Evolutionary conservation across 2,888 invertebrate species (phyloP).

Genomic region (Clivina fossor): DNA sequence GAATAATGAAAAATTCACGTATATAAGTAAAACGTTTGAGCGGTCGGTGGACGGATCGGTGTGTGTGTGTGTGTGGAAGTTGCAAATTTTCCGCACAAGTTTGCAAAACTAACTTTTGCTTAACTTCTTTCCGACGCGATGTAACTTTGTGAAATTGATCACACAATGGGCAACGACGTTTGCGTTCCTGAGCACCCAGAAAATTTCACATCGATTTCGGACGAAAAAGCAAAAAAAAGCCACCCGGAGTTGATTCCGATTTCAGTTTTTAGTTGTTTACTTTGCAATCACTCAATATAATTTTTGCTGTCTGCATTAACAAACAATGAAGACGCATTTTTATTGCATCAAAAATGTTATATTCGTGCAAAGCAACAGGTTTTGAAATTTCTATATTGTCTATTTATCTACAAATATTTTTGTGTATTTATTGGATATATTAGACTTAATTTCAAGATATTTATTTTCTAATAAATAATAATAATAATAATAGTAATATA

Average conservation of each 20-base stretch:
- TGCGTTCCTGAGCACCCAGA: constrained; percentile 20
- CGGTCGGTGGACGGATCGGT: constrained; percentile 13
- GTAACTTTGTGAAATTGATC: constrained; percentile 26
- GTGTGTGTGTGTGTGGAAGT: too few species aligned
- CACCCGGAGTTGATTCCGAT: not conserved
- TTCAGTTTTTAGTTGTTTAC: constrained; percentile 6
- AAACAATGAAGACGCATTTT: not conserved
- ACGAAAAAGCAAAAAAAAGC: too few species aligned
- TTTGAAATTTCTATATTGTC: too few species aligned
- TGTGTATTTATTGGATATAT: too few species aligned
- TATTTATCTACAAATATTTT: too few species aligned
- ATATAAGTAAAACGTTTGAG: too few species aligned
- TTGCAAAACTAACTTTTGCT: constrained; percentile 15
- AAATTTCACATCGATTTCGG: constrained; percentile 25
- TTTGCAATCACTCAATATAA: constrained; percentile 13
- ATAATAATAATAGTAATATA: too few species aligned
- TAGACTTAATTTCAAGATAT: too few species aligned
- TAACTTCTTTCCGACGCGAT: constrained; percentile 25
- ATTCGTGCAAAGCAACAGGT: too few species aligned
- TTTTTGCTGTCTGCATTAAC: too few species aligned
- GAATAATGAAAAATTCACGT: constrained; percentile 26
- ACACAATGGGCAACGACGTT: constrained; percentile 23
- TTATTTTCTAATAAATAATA: too few species aligned
- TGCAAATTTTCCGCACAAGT: constrained; percentile 22
- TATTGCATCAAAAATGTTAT: too few species aligned